Conservation (phyloP, 2,888 invertebrate species). For the Synanthedon formicaeformis region DNA sequence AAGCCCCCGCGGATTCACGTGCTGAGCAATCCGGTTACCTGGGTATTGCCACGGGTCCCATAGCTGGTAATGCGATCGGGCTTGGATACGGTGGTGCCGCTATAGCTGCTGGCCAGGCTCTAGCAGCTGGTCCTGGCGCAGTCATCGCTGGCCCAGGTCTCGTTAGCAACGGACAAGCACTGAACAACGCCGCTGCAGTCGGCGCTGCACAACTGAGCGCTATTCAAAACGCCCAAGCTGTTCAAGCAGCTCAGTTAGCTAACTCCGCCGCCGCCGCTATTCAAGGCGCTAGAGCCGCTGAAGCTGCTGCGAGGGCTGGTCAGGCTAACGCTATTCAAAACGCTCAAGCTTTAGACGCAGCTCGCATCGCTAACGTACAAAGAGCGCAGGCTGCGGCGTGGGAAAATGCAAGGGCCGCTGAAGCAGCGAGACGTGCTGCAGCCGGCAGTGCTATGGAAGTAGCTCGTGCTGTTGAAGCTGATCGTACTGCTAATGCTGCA, state of each 20-base stretch:
- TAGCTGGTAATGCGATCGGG: conserved; percentile 4
- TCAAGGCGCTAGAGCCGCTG: conserved; percentile 53
- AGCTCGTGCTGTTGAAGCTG: conserved; percentile 40
- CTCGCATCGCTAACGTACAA: conserved; percentile 52
- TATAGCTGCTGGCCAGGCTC: conserved; percentile 14
- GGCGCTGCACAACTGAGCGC: conserved; percentile 59
- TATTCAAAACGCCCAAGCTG: conserved; percentile 60
- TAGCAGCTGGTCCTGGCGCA: conserved; percentile 3
- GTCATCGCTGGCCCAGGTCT: background rate
- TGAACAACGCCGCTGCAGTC: conserved; percentile 52
- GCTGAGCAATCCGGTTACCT: conserved; percentile 29
- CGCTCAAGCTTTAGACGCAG: conserved; percentile 54
- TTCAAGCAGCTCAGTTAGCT: conserved; percentile 50
- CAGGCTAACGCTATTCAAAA: conserved; percentile 54
- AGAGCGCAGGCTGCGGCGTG: conserved; percentile 58
- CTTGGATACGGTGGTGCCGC: conserved; percentile 11
- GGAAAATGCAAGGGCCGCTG: conserved; percentile 53
- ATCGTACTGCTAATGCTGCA: conserved; percentile 52
- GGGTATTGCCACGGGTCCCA: conserved; percentile 10
- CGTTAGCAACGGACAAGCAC: conserved; percentile 35
- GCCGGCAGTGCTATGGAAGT: conserved; percentile 36
- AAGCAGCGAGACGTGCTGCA: conserved; percentile 52
- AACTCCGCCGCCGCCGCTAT: conserved; percentile 58
- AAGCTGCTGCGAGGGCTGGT: conserved; percentile 52
- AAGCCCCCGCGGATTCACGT: conserved; percentile 30